Evolutionary conservation across 2,888 invertebrate species (phyloP).

Genomic region (Sphecodes monilicornis): DNA sequence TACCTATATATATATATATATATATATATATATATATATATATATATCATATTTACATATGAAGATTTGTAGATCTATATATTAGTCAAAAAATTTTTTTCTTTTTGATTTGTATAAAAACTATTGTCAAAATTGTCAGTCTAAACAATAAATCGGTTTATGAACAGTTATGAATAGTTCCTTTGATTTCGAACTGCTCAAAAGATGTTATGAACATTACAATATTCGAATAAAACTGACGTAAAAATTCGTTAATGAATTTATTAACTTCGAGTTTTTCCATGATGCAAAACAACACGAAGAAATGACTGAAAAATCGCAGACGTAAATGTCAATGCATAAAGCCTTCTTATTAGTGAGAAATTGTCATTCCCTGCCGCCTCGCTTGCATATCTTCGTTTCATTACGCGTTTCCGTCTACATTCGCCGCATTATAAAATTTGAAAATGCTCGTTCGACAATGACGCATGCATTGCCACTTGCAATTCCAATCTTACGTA

Average conservation of each 20-base stretch:
- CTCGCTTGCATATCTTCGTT: background rate
- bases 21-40: too few species aligned
- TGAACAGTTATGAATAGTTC: too few species aligned
- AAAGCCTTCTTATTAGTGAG: background rate
- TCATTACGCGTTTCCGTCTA: background rate
- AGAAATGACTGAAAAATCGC: background rate
- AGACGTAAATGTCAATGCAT: background rate
- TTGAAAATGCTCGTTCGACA: background rate
- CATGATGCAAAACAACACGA: too few species aligned
- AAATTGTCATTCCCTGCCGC: background rate
- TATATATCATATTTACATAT: too few species aligned
- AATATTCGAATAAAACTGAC: background rate
- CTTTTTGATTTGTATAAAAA: too few species aligned
- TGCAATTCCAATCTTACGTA: slow-evolving; percentile 44
- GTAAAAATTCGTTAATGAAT: background rate
- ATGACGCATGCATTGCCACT: slow-evolving; percentile 5
- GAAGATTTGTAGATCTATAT: too few species aligned
- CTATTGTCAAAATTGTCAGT: too few species aligned
- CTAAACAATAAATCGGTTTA: too few species aligned
- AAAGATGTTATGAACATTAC: background rate
- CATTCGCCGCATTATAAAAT: slow-evolving; percentile 5
- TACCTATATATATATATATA: too few species aligned
- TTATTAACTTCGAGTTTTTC: background rate
- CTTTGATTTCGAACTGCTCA: background rate
- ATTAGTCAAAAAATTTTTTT: too few species aligned